Evolutionary conservation across 1,140 invertebrate genomes (phyloP).

Genomic region (Lethocerus indicus): DNA sequence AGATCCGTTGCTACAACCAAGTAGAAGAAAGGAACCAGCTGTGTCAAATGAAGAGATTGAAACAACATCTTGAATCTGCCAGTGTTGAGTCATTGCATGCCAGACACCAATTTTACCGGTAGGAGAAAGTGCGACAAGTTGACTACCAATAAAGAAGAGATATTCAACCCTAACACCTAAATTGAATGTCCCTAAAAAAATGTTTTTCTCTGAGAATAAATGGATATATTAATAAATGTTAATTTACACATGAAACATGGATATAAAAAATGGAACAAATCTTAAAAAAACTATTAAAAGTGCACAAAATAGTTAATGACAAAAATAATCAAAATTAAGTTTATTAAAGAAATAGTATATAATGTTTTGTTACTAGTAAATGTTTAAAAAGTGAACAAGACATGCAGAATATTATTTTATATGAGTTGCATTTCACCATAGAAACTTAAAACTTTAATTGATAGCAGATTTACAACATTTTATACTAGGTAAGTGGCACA

Average conservation of each 20-base stretch:
- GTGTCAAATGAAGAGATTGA: conserved; percentile 91
- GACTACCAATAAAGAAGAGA: conserved; percentile 93
- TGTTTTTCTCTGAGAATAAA: too few relatives aligned
- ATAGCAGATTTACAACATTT: too few relatives aligned
- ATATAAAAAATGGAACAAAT: neutral
- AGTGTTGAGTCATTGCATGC: conserved; percentile 97
- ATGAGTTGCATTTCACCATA: too few relatives aligned
- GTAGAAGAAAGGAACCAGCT: conserved; percentile 82
- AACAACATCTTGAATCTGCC: conserved; percentile 92
- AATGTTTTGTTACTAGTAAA: too few relatives aligned
- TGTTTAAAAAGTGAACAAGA: too few relatives aligned
- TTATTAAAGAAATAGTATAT: too few relatives aligned
- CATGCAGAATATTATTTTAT: too few relatives aligned
- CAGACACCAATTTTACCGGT: conserved; percentile 96
- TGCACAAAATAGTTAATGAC: too few relatives aligned
- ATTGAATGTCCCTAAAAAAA: conserved; percentile 59
- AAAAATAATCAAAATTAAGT: too few relatives aligned
- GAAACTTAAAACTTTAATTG: too few relatives aligned
- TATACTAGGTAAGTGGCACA: too few relatives aligned
- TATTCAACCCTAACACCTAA: conserved; percentile 84
- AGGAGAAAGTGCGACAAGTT: conserved; percentile 82
- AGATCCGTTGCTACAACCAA: conserved; percentile 90
- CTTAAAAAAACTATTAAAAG: neutral
- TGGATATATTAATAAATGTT: neutral
- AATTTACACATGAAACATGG: neutral